Evolutionary conservation across 1,140 invertebrate genomes (phyloP), one percentile per base, ranked within the genome.

Genomic region (Panulirus ornatus): DNA sequence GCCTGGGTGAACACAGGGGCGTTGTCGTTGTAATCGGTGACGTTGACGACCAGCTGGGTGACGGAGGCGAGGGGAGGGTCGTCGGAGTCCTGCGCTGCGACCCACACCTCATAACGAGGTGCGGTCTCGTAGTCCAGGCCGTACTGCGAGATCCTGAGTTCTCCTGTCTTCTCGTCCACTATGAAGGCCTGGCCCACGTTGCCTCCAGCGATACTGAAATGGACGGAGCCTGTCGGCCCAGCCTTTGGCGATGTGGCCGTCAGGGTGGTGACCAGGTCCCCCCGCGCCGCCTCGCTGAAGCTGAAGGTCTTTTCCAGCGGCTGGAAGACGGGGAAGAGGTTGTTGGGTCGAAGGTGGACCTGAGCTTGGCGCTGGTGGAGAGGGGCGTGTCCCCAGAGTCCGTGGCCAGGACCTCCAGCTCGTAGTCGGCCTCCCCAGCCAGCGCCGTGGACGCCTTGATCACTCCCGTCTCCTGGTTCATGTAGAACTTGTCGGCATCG

Each of bases 11-110:
- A 97, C 0, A 97, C 94, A 1, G 98, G 98, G 0, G 96, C 93
- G 94, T 99, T 98, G 93, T 99, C 98, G 94, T 99, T 99, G 8
- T 96, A 96, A 93, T 99, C 98, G 0, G 97, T 97, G 0, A 99
- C 97, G 93, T 97, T 97, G 34, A 99, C 96, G 66, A 96, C 94
- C 6, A 99, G 93, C 92, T 96, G 95, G 1, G 93, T 92, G 0
- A 93, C 88, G 96, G 96, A 97, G 85, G 96, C 95, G 27, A 98
- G 93, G 0, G 96, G 95, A 6, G 97, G 97, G 73, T 95, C 95
- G 93, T 97, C 97, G 0, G 96, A 96, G 94, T 99, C 97, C 81
- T 96, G 94, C 0, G 98, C 98, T 95, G 98, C 97, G 76, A 99
- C 95, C 98, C 98, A 99, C 38, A 99, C 96, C 94, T 98, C 96